A percentile compares a stretch with the other conserved stretches of the same genome.
Evolutionary conservation across 1,140 invertebrate species (phyloP).

Genomic region (Onthophagus taurus): DNA sequence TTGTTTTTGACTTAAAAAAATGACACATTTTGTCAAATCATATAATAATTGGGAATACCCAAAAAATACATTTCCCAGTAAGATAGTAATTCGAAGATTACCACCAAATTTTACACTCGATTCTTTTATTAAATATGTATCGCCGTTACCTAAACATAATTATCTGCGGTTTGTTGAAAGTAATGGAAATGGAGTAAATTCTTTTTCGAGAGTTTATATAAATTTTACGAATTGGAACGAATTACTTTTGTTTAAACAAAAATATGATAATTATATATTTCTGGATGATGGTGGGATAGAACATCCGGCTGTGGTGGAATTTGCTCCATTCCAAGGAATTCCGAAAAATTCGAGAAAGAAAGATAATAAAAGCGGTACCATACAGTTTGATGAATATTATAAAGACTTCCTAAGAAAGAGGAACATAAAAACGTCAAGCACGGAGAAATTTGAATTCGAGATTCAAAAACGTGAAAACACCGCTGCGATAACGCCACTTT

Average conservation of each 20-base stretch:
- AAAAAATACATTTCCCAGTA: too few species aligned
- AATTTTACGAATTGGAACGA: constrained; percentile 54
- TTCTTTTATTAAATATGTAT: constrained; percentile 60
- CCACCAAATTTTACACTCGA: constrained; percentile 63
- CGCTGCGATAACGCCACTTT: constrained; percentile 46
- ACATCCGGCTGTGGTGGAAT: constrained; percentile 66
- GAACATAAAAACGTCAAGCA: neutral
- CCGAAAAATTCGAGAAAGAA: constrained; percentile 48
- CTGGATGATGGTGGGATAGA: constrained; percentile 52
- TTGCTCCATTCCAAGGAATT: constrained; percentile 63
- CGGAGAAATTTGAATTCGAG: constrained; percentile 8
- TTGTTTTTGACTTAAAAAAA: too few species aligned
- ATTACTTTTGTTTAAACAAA: constrained; percentile 59
- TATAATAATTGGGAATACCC: too few species aligned
- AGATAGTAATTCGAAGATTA: constrained; percentile 66
- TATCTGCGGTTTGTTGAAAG: constrained; percentile 59
- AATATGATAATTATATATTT: constrained; percentile 75
- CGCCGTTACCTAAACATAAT: constrained; percentile 59
- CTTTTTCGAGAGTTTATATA: constrained; percentile 62
- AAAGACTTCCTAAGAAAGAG: constrained; percentile 51
- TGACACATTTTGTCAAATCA: too few species aligned
- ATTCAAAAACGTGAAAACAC: constrained; percentile 8
- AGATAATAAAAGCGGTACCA: constrained; percentile 55
- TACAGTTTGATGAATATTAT: constrained; percentile 58
- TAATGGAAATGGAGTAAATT: constrained; percentile 31